These are phyloP conservation scores for Pollachius pollachius DNA, from an alignment of 2,113 vertebrate genomes.

Conservation along the genomic window DNA sequence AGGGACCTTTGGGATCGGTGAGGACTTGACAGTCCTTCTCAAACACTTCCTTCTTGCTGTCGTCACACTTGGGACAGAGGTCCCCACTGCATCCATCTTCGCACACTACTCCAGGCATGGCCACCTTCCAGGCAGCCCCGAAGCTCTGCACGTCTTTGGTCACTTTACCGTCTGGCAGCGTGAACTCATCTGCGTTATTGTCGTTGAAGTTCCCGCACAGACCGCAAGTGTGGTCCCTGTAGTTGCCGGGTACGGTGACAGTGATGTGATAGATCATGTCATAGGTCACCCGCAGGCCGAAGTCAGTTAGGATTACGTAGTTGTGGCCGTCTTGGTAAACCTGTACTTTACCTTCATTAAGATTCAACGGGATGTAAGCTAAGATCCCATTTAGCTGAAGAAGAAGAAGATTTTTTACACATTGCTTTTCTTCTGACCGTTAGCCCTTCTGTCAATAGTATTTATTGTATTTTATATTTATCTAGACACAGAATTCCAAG, in stretches of 20 bases:
- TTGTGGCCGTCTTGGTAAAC: conserved; percentile 27
- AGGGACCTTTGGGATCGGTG: conserved; percentile 38
- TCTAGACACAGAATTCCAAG: not conserved
- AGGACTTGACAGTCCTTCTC: conserved; percentile 50
- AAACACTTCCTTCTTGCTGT: conserved; percentile 32
- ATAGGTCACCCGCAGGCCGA: conserved; percentile 57
- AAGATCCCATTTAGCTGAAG: conserved; percentile 50
- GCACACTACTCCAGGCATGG: conserved; percentile 38
- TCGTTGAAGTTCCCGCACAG: conserved; percentile 66
- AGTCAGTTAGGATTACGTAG: conserved; percentile 42
- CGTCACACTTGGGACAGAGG: conserved; percentile 29
- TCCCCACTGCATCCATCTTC: conserved; percentile 43
- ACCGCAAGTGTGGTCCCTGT: conserved; percentile 52
- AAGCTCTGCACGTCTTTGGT: conserved; percentile 31
- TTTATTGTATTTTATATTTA: no score
- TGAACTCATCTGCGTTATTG: conserved; percentile 34
- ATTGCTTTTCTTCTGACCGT: not conserved
- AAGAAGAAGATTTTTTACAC: not conserved
- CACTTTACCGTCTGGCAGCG: conserved; percentile 33
- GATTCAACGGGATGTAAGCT: conserved; percentile 24
- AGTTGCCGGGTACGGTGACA: conserved; percentile 54
- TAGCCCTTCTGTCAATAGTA: not conserved
- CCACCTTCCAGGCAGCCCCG: conserved; percentile 53
- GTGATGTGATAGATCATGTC: conserved; percentile 51
- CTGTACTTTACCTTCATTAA: conserved; percentile 24